Base-by-base conservation (phyloP, 2,797 vertebrate species). In the Calcarius lapponicus region DNA sequence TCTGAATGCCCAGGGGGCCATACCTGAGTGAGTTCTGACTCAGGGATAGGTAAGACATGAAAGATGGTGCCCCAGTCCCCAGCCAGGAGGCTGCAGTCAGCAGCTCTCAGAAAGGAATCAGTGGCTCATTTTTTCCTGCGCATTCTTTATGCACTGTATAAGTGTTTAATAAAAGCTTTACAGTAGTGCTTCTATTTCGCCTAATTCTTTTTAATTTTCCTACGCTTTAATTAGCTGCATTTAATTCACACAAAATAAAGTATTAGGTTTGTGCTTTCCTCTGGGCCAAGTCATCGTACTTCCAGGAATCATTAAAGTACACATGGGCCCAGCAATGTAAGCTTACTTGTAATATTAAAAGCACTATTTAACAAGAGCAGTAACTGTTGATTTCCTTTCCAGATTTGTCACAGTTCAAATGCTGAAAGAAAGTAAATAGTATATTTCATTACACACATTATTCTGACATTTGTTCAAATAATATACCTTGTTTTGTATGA, bases 391-490 rank as follows among this genome's bases (percentile, higher is more conserved):
- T 94, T 95, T 84, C 80, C 87, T 88, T 92, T 79, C 74, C 90
- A 95, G 88, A 94, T 96, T 90, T 94, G 87, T 92, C 95, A 93
- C 91, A 92, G 92, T 92, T 92, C 91, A 94, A 92, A 96, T 92
- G 90, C 85, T 95, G 91, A 79, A 86, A 87, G 87, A 0, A 2
- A 90, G 91, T 91, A 96, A 96, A 96, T 91, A 88, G 66, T 90
- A 4, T 48, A 66, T 96, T 95, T 96, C 82, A 96, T 94, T 88
- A 83, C 66, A 88, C 91, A 79, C 60, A 25, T 92, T 96, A 93
- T 92, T 91, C 86, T 96, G 92, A 94, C 91, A 95, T 96, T 96
- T 96, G 94, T 96, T 96, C 95, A 96, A 92, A 90, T 92, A 93
- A 75, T 18, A 43, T 78, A 43, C 85, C 79, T 91, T 94, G 85